Base-by-base conservation (phyloP, 35 echinoderm and acorn worm genomes). In the Lytechinus variegatus region DNA sequence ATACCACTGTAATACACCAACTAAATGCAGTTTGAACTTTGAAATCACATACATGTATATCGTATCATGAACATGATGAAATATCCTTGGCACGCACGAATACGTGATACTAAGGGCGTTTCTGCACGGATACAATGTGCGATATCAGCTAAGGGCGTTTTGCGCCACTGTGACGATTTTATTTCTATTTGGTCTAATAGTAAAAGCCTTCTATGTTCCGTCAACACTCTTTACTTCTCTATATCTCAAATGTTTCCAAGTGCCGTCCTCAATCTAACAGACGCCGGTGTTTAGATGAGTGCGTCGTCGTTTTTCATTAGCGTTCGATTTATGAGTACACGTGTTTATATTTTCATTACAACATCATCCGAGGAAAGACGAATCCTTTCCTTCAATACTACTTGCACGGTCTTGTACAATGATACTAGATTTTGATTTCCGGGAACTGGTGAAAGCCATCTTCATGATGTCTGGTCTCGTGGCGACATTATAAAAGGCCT, bases 241-340 rank as follows among this genome's bases (percentile, higher is more conserved):
- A 7, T 19, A 21, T 79, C 66, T 79, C 66, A 24, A 79, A 79
- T 79, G 66, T 79, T 79, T 79, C 66, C 66, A 79, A 79, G 3
- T 79, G 66, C 21, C 66, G 6, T 79, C 66, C 92, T 27, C 54
- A 27, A 93, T 93, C 28, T 93, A 93, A 93, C 92, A 93, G 92
- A 93, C 92, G 92, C 92, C 92, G n/a, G 54, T 93, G 92, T 93
- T 93, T 93, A 93, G 92, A 93, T 54, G 92, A 93, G 9, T 57
- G 27, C 92, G 92, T 93, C 92, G 92, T 93, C 92, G 92, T 93
- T 93, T 93, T 93, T 93, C 92, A 93, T 93, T 93, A 93, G 19
- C 27, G 57, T 93, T 93, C 92, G 92, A 93, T 93, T 93, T 93
- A 93, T 93, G 92, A 93, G 29, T 16, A 54, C 92, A 16, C 92